These are phyloP conservation scores for Melanotaenia parkinsoni DNA, from an alignment of 2,797 vertebrate species.

Conservation along the genomic window DNA sequence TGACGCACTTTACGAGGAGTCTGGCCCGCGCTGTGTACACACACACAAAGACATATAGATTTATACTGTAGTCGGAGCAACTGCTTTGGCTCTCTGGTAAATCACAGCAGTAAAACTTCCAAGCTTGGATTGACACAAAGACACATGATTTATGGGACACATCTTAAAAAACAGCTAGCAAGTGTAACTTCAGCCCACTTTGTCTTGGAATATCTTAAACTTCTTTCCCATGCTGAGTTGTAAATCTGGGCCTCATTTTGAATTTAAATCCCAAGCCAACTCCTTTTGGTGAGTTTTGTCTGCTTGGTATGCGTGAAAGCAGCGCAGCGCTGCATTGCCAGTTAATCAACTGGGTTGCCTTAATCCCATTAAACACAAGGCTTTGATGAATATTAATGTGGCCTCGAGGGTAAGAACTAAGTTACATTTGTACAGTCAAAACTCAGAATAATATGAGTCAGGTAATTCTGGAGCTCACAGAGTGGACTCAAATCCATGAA, in stretches of 20 bases:
- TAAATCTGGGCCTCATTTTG: conserved; percentile 43
- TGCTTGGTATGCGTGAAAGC: conserved; percentile 69
- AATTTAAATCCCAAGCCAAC: conserved; percentile 53
- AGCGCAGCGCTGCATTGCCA: conserved; percentile 38
- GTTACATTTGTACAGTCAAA: conserved; percentile 39
- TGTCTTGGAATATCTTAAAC: conserved; percentile 29
- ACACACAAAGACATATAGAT: conserved; percentile 21
- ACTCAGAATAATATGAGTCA: conserved; percentile 44
- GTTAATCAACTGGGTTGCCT: conserved; percentile 57
- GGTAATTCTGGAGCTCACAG: conserved; percentile 30
- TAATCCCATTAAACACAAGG: conserved; percentile 68
- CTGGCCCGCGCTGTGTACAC: conserved; percentile 88
- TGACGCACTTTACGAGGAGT: conserved; percentile 91
- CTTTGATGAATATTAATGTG: conserved; percentile 74
- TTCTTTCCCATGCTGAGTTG: conserved; percentile 22
- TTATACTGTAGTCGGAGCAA: background rate
- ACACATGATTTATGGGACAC: background rate
- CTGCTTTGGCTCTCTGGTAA: background rate
- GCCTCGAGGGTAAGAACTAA: conserved; percentile 55
- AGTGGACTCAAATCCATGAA: conserved; percentile 11
- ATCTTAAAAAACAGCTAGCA: background rate
- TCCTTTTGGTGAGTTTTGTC: conserved; percentile 52
- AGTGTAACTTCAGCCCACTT: conserved; percentile 28
- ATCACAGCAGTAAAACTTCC: background rate
- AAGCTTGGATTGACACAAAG: background rate